Evolutionary conservation across 2,888 invertebrate genomes (phyloP).

Genomic region (Brachyopa scutellaris): DNA sequence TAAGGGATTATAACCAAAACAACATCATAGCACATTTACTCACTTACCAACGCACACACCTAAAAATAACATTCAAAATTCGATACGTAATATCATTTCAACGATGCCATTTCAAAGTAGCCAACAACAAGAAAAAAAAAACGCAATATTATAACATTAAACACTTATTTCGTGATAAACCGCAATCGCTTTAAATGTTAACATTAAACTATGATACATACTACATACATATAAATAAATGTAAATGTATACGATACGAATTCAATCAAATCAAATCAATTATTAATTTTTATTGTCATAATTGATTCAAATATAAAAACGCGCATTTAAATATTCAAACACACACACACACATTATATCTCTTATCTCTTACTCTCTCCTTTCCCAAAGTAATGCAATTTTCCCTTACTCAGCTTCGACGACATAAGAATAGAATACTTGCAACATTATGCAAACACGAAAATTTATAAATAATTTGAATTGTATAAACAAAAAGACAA

Average conservation of each 20-base stretch:
- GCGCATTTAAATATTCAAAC: too few species aligned
- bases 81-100: conserved; percentile 60
- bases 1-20: conserved; percentile 75
- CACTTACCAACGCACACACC: too few species aligned
- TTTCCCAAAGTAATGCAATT: background rate
- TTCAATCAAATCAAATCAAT: conserved; percentile 43
- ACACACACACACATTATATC: conserved; percentile 4
- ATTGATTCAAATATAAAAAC: conserved; percentile 39
- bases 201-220: conserved; percentile 50
- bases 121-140: conserved; percentile 19
- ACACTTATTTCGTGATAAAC: conserved; percentile 65
- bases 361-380: background rate
- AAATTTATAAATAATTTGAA: conserved; percentile 2
- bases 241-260: conserved; percentile 42
- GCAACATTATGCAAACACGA: conserved; percentile 9
- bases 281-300: conserved; percentile 22
- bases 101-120: conserved; percentile 61
- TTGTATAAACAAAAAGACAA: background rate
- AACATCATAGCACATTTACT: too few species aligned
- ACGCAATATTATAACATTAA: conserved; percentile 56
- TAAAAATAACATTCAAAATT: conserved; percentile 26
- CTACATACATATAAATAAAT: conserved; percentile 36
- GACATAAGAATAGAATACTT: conserved; percentile 29
- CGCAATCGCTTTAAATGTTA: conserved; percentile 74
- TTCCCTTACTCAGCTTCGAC: conserved; percentile 16